A percentile compares a stretch with the other conserved stretches of the same genome.
These are phyloP conservation scores for Corticium candelabrum DNA, from an alignment of 37 sponge, comb jelly and placozoan genomes.

Conservation along the genomic window DNA sequence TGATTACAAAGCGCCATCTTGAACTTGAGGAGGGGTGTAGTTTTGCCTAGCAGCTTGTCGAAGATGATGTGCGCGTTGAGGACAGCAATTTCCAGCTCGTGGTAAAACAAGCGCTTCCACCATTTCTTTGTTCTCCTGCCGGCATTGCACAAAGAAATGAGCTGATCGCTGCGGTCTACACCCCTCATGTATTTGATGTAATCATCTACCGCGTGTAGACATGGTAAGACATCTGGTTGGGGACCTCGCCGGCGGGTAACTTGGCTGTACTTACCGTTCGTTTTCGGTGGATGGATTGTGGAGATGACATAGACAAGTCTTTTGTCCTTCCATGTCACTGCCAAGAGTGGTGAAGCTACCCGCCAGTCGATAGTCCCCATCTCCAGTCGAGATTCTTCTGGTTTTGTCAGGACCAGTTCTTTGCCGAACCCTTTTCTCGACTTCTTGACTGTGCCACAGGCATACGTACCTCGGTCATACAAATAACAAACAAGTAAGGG, in stretches of 20 bases:
- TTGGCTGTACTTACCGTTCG: background rate
- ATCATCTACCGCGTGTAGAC: conserved; percentile 21
- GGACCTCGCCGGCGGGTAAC: background rate
- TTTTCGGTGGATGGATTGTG: conserved; percentile 7
- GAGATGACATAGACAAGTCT: conserved; percentile 30
- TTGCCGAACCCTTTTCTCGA: background rate
- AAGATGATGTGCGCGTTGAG: conserved; percentile 36
- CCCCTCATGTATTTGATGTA: conserved; percentile 34
- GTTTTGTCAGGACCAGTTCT: background rate
- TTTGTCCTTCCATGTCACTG: conserved; percentile 18
- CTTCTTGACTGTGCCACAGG: background rate
- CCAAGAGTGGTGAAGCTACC: conserved; percentile 17
- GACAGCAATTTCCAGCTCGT: conserved; percentile 10
- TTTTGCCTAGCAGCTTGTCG: too few relatives aligned
- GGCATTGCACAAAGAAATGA: conserved; percentile 14
- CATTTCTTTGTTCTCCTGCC: conserved; percentile 25
- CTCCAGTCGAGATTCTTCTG: background rate
- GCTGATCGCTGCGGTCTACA: conserved; percentile 27
- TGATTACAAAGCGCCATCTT: too few relatives aligned
- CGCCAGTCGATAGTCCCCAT: conserved; percentile 16
- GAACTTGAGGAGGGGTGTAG: too few relatives aligned
- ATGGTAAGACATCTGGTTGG: background rate
- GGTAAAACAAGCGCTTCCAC: conserved; percentile 26
- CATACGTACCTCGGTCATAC: background rate
- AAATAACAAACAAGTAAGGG: background rate